Percentiles rank a stretch among this genome's conserved stretches.
Evolutionary conservation across 2,113 vertebrate species (phyloP).

Genomic region (Aleadryas rufinucha): DNA sequence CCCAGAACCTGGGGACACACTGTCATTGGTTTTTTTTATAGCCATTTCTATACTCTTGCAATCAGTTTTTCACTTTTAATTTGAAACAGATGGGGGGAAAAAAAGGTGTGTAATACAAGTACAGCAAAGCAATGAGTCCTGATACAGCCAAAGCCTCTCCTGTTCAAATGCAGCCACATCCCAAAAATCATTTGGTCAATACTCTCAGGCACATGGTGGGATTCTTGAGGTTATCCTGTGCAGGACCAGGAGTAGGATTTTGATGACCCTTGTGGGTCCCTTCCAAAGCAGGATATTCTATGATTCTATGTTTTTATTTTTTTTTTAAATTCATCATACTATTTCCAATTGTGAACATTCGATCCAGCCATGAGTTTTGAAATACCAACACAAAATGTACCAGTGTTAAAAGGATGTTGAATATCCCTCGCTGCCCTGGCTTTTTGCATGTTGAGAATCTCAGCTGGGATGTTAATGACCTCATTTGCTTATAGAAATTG

Average conservation of each 20-base stretch:
- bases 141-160: neutral
- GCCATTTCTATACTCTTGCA: neutral
- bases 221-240: neutral
- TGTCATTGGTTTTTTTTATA: neutral
- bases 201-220: neutral
- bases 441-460: neutral
- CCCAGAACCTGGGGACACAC: neutral
- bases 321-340: neutral
- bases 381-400: neutral
- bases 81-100: neutral
- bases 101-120: neutral
- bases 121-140: neutral
- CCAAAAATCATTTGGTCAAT: neutral
- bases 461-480: neutral
- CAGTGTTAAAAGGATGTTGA: neutral
- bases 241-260: neutral
- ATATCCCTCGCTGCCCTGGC: neutral
- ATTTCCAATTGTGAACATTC: neutral
- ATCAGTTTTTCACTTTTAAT: neutral
- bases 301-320: rapidly evolving
- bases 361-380: neutral
- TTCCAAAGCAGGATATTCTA: neutral
- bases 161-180: neutral
- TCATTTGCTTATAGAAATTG: neutral
- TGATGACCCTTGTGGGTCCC: neutral